Percentiles rank a stretch among this genome's conserved stretches.
phyloP scores from a whole-genome alignment of 2,797 vertebrate species.

The Leptoclinus maculatus region DNA sequence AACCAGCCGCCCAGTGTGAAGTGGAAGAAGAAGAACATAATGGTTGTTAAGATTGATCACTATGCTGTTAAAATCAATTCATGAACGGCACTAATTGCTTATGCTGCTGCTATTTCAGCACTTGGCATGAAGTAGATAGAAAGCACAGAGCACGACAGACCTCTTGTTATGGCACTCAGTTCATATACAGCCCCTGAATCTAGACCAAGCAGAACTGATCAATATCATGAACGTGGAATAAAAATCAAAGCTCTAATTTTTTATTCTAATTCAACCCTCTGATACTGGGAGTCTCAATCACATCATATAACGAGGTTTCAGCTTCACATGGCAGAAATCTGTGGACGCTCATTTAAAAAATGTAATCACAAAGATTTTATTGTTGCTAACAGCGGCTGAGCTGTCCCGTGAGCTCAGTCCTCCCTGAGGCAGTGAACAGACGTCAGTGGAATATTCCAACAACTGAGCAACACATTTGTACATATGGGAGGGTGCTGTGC shows the following conservation, averaged over 20 bases:
- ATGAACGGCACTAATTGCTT: constrained; percentile 63
- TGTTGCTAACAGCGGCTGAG: constrained; percentile 29
- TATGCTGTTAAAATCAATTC: constrained; percentile 51
- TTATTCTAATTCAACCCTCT: not conserved
- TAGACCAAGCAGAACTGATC: constrained; percentile 53
- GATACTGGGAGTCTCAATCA: constrained; percentile 8
- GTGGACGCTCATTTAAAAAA: constrained; percentile 42
- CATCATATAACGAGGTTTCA: constrained; percentile 1
- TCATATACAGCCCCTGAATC: constrained; percentile 38
- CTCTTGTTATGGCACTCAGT: constrained; percentile 46
- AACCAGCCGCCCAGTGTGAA: constrained; percentile 33
- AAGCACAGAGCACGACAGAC: constrained; percentile 38
- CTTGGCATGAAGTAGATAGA: constrained; percentile 58
- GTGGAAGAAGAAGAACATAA: constrained; percentile 40
- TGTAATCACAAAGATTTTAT: constrained; percentile 48
- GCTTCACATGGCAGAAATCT: constrained; percentile 8
- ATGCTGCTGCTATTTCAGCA: constrained; percentile 52
- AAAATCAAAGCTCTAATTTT: constrained; percentile 8
- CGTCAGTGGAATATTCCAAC: constrained; percentile 54
- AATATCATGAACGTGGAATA: constrained; percentile 41
- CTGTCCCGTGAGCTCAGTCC: constrained; percentile 40
- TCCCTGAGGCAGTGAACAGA: constrained; percentile 52
- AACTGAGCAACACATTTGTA: constrained; percentile 54
- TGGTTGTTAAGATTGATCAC: constrained; percentile 55
- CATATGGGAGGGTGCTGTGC: constrained; percentile 20